Evolutionary conservation across 2,113 vertebrate genomes (phyloP), one percentile per base, ranked within the genome.

Genomic region (Hippocampus abdominalis): DNA sequence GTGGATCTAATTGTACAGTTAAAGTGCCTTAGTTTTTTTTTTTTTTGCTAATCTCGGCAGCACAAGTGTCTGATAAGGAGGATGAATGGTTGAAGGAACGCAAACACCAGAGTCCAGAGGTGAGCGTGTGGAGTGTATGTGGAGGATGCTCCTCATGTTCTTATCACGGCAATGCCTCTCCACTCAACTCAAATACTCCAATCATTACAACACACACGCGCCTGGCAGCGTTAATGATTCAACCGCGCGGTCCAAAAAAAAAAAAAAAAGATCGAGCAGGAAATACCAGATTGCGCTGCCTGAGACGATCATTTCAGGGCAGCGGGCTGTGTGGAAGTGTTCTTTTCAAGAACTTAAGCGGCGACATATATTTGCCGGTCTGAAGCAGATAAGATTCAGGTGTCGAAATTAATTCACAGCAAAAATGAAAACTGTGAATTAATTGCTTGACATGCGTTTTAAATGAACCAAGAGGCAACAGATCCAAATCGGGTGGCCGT

Each of bases 161-260:
- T 77, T 81, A 87, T 86, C 77, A 62, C 67, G 65, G 77, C 74
- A 69, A 80, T 85, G 74, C 44, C 21, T 48, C 69, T 68, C 54
- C 15, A 74, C 69, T 81, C 67, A 76, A 84, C 66, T 87, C 82
- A 86, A 81, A 60, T 13, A 42, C 59, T 69, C 66, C 54, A 79
- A 75, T 64, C 40, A 64, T 64, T 46, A 39, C 62, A 13, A 64
- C 62, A 60, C 80, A 62, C 68, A 25, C 2, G 8, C 53, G 62
- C 29, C 64, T 60, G 66, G 61, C 60, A 42, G 39, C 48, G 88
- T 88, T 88, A 90, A 91, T 86, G 68, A 90, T 90, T 90, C 65
- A 84, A 64, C 79, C 18, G 6, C 20, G 64, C 20, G 75, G 44
- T 66, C 73, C 75, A 6, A 36, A 36, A 6, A 36, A 32, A 32